These are phyloP conservation scores for Labeo catla DNA, from an alignment of 2,113 vertebrate genomes.

Conservation along the genomic window DNA sequence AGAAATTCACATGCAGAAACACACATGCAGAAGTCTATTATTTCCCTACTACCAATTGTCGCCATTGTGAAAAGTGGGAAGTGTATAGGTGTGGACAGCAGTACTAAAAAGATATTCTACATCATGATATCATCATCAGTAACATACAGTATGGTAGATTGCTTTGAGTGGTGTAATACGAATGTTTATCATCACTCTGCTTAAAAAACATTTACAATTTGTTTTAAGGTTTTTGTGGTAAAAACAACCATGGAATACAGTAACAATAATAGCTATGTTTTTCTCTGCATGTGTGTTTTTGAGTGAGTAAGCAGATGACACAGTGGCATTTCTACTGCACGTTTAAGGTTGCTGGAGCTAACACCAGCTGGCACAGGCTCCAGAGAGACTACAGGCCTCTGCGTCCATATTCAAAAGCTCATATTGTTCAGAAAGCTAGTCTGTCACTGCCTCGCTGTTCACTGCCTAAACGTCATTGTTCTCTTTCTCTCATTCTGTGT, in stretches of 20 bases:
- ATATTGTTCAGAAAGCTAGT: constrained; percentile 82
- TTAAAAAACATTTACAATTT: background rate
- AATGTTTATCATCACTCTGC: background rate
- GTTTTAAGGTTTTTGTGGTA: background rate
- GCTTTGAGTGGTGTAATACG: no score
- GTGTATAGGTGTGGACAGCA: no score
- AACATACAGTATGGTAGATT: no score
- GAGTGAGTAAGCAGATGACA: constrained; percentile 27
- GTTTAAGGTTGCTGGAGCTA: constrained; percentile 72
- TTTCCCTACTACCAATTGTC: no score
- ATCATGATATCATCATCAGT: no score
- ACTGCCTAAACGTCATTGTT: constrained; percentile 91
- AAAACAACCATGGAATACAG: background rate
- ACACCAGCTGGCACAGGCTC: constrained; percentile 84
- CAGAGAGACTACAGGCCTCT: constrained; percentile 61
- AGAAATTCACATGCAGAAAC: no score
- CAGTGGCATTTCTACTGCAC: constrained; percentile 16
- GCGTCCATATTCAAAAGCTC: constrained; percentile 79
- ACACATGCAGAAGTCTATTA: no score
- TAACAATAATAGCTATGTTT: background rate
- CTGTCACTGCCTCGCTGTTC: constrained; percentile 79
- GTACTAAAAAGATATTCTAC: no score
- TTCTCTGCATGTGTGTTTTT: background rate
- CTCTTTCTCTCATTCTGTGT: constrained; percentile 53
- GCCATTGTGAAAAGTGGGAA: no score